Conservation (phyloP, 2,888 invertebrate species). For the Erynnis tages region DNA sequence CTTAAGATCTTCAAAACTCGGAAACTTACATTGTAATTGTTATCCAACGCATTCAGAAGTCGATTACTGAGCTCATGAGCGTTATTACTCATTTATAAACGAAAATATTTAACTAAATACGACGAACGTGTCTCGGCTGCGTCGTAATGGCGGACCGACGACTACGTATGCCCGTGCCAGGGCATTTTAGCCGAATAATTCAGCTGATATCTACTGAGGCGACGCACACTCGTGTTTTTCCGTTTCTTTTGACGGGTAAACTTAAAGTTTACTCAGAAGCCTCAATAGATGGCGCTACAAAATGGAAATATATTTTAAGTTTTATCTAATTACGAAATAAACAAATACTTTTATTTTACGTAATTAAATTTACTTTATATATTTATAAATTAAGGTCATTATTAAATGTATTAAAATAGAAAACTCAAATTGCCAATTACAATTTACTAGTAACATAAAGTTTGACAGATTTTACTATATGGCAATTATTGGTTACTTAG, state of each 20-base stretch:
- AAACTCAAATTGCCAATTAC: background rate
- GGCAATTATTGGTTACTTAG: conserved; percentile 1
- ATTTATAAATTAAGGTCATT: background rate
- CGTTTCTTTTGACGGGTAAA: conserved; percentile 78
- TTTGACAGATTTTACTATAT: background rate
- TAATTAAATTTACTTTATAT: background rate
- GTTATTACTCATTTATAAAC: conserved; percentile 90
- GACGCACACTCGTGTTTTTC: conserved; percentile 81
- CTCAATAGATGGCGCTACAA: conserved; percentile 53
- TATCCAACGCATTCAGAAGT: conserved; percentile 98
- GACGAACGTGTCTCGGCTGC: conserved; percentile 82
- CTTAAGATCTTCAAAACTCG: conserved; percentile 71
- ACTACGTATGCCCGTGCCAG: conserved; percentile 83
- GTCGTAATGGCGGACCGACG: conserved; percentile 83
- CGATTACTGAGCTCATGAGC: conserved; percentile 96
- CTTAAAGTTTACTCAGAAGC: conserved; percentile 42
- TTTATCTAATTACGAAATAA: background rate
- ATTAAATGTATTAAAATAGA: background rate
- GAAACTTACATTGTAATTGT: conserved; percentile 97
- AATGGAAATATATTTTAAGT: background rate
- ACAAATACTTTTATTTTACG: background rate
- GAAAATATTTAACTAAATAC: conserved; percentile 82
- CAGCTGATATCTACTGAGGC: conserved; percentile 82
- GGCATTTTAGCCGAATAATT: conserved; percentile 83
- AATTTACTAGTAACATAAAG: background rate